Base-by-base conservation (phyloP, 2,888 invertebrate species). In the Opisthograptis luteolata region DNA sequence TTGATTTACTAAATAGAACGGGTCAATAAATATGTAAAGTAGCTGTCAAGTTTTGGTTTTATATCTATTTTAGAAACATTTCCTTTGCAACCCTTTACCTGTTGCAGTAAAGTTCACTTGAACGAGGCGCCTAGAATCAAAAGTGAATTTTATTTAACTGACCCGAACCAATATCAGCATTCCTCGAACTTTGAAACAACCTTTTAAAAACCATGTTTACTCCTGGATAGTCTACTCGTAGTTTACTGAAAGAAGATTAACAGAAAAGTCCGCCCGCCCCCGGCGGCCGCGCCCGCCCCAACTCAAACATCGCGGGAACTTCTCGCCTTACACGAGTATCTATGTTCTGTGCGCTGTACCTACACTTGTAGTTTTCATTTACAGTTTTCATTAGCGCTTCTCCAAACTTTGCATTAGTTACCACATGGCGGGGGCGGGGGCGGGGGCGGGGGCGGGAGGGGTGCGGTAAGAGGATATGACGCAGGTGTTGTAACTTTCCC, bases 341-440 rank as follows among this genome's bases (percentile, higher is more conserved):
- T 31, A 7, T 9, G 14, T 7, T 24, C 19, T 13, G 31, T 3
- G 10, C 34, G 20, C 20, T 13, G 20, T 14, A 20, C 5, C 20
- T 10, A 24, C 22, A 13, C 32, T 12, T 1, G n/a, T 42, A 17
- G 24, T 42, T 40, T 40, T 28, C 30, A 32, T 43, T 43, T 34
- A 43, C 43, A 43, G 34, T 34, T 47, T 47, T 41, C 47, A 41
- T 40, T 47, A 47, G 40, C 28, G 28, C 28, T 40, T 20, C 34
- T 34, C 2, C 28, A 20, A 47, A 35, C 27, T 47, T 47, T 47
- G 28, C 40, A 28, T 22, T 47, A 41, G 34, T 19, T 15, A 3
- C 28, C 20, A 2, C 28, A 14, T 5, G 25, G n/a, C 15, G 7
- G 8, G 15, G 9, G 15, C 1, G 10, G 25, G 14, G 36, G 15